Percentiles rank a stretch among this genome's conserved stretches.
phyloP scores from a whole-genome alignment of 1,140 invertebrate species.

The Drosophila punjabiensis region DNA sequence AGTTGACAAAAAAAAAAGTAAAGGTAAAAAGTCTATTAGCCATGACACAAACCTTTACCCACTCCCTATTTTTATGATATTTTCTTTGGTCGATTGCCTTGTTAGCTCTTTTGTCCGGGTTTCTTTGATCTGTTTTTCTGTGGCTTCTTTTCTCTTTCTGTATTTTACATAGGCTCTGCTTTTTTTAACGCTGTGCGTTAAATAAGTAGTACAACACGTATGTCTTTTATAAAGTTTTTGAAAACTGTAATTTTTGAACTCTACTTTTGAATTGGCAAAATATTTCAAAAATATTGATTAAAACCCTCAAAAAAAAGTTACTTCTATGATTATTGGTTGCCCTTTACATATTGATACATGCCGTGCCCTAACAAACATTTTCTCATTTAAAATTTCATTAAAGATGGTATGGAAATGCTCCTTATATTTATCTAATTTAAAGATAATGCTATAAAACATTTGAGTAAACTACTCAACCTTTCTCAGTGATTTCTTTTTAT shows the following conservation, averaged over 20 bases:
- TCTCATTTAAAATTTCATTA: background rate
- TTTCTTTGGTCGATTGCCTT: slow-evolving; percentile 27
- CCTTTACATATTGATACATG: too few species aligned
- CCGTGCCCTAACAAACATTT: too few species aligned
- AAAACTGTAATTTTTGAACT: too few species aligned
- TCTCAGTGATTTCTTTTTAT: background rate
- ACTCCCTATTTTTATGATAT: slow-evolving; percentile 6
- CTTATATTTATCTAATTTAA: background rate
- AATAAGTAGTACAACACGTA: too few species aligned
- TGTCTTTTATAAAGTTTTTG: too few species aligned
- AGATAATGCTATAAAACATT: background rate
- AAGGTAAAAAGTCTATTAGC: background rate
- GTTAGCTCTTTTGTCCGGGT: slow-evolving; percentile 11
- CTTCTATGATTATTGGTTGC: too few species aligned
- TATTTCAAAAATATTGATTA: too few species aligned
- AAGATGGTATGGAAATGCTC: background rate
- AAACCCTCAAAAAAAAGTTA: too few species aligned
- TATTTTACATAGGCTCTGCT: slow-evolving; percentile 1
- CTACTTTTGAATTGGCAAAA: too few species aligned
- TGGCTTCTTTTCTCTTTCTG: slow-evolving; percentile 56
- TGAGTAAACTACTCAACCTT: background rate
- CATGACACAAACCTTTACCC: slow-evolving; percentile 25
- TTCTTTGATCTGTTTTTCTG: slow-evolving; percentile 64
- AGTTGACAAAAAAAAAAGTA: slow-evolving; percentile 5
- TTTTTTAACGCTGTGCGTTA: slow-evolving; percentile 35